A percentile compares a stretch with the other conserved stretches of the same genome.
Conservation (phyloP, 2,888 invertebrate species). For the Macrosoma leucophasiata region DNA sequence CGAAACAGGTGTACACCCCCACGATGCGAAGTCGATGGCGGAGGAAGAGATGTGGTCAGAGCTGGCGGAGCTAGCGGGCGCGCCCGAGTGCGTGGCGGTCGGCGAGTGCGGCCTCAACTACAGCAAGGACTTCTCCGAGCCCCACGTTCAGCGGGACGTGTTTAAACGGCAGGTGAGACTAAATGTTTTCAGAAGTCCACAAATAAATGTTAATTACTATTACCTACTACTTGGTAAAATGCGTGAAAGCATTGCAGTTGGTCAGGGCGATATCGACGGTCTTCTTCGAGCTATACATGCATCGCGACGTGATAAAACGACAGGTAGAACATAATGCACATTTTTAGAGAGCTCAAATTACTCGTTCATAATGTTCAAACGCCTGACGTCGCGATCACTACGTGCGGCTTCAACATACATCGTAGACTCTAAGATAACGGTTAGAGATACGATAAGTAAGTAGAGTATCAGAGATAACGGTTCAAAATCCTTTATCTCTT, state of each 20-base stretch:
- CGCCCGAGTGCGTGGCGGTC: conserved; percentile 93
- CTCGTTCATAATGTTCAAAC: too few relatives aligned
- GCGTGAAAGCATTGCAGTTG: background rate
- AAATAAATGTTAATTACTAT: too few relatives aligned
- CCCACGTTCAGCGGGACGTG: conserved; percentile 88
- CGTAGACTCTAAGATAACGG: too few relatives aligned
- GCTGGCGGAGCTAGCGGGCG: conserved; percentile 82
- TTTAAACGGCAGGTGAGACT: conserved; percentile 88
- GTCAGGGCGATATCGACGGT: background rate
- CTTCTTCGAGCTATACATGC: background rate
- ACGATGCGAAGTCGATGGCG: conserved; percentile 91
- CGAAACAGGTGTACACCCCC: conserved; percentile 94
- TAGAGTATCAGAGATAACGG: too few relatives aligned
- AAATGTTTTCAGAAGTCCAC: too few relatives aligned
- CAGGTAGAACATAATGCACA: too few relatives aligned
- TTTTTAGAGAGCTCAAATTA: too few relatives aligned
- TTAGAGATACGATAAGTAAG: too few relatives aligned
- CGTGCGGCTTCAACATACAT: too few relatives aligned
- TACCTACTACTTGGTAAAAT: too few relatives aligned
- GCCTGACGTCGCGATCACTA: too few relatives aligned
- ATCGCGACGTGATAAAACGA: background rate
- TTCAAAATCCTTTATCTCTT: too few relatives aligned
- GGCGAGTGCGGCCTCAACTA: conserved; percentile 97
- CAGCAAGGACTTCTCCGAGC: conserved; percentile 95
- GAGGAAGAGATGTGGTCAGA: conserved; percentile 86